Evolutionary conservation across 2,888 invertebrate genomes (phyloP).

Genomic region (Cataglyphis livida): DNA sequence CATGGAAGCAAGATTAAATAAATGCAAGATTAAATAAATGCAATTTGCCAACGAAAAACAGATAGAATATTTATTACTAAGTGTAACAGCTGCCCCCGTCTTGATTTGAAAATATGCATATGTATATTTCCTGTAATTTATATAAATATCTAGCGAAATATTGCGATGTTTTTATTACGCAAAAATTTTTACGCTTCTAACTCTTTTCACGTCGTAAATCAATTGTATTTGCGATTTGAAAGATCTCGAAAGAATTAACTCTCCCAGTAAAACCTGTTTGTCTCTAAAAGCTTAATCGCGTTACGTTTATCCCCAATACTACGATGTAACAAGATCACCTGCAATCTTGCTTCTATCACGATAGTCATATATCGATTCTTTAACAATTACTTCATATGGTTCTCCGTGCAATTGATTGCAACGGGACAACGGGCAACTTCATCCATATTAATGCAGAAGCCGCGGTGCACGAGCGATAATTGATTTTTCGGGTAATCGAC

Average conservation of each 20-base stretch:
- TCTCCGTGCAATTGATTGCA: slow-evolving; percentile 38
- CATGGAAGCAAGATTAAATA: background rate
- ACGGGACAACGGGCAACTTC: slow-evolving; percentile 32
- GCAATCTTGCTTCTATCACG: slow-evolving; percentile 19
- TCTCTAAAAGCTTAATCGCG: background rate
- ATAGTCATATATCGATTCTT: slow-evolving; percentile 38
- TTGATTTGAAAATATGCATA: background rate
- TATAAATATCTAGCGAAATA: background rate
- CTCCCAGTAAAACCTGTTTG: background rate
- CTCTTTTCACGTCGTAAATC: background rate
- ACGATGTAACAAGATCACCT: slow-evolving; percentile 32
- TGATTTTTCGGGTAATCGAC: slow-evolving; percentile 53
- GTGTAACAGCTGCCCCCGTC: background rate
- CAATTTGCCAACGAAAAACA: slow-evolving; percentile 23
- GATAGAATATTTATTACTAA: slow-evolving; percentile 33
- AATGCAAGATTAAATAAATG: slow-evolving; percentile 36
- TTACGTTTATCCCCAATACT: slow-evolving; percentile 10
- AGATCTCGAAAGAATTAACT: background rate
- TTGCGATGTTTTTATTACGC: background rate
- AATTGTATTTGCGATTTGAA: background rate
- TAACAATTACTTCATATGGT: slow-evolving; percentile 46
- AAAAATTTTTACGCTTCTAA: background rate
- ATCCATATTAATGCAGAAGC: slow-evolving; percentile 53
- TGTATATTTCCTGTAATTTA: background rate
- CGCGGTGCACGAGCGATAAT: slow-evolving; percentile 44